A percentile compares a stretch with the other conserved stretches of the same genome.
These are phyloP conservation scores for Ormia ochracea DNA, from an alignment of 2,888 invertebrate species.

Conservation along the genomic window DNA sequence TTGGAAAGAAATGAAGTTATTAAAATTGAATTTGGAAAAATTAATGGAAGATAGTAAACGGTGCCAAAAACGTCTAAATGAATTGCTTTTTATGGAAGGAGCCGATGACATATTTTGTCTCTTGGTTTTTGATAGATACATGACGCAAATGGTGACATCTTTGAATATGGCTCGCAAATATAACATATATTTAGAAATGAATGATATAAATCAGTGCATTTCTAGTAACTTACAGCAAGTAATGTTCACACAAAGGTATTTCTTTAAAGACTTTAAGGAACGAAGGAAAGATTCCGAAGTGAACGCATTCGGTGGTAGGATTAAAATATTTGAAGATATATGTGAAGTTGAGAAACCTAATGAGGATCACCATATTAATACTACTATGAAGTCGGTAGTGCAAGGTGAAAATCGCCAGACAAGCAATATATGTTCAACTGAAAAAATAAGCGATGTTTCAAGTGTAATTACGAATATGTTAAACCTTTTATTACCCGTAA, in stretches of 20 bases:
- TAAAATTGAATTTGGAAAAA: slow-evolving; percentile 52
- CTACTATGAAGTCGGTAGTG: neutral
- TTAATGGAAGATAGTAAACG: slow-evolving; percentile 54
- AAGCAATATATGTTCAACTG: neutral
- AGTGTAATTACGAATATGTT: slow-evolving; percentile 10
- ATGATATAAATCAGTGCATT: slow-evolving; percentile 49
- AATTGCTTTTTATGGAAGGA: neutral
- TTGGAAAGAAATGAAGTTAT: slow-evolving; percentile 54
- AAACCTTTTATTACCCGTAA: slow-evolving; percentile 34
- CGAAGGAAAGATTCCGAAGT: slow-evolving; percentile 34
- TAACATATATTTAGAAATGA: slow-evolving; percentile 61
- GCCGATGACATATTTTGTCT: slow-evolving; percentile 45
- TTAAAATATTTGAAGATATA: neutral
- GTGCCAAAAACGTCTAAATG: slow-evolving; percentile 13
- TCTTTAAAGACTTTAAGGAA: slow-evolving; percentile 56
- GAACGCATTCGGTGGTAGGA: neutral
- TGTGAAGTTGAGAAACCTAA: neutral
- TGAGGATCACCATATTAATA: neutral
- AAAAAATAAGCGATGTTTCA: neutral
- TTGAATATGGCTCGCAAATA: slow-evolving; percentile 61
- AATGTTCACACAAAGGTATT: slow-evolving; percentile 2
- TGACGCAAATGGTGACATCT: slow-evolving; percentile 60
- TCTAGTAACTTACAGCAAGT: too few relatives aligned
- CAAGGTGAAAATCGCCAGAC: neutral
- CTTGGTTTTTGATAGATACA: slow-evolving; percentile 60